A percentile compares a stretch with the other conserved stretches of the same genome.
Conservation (phyloP, 1,140 invertebrate genomes). For the Portunus trituberculatus region DNA sequence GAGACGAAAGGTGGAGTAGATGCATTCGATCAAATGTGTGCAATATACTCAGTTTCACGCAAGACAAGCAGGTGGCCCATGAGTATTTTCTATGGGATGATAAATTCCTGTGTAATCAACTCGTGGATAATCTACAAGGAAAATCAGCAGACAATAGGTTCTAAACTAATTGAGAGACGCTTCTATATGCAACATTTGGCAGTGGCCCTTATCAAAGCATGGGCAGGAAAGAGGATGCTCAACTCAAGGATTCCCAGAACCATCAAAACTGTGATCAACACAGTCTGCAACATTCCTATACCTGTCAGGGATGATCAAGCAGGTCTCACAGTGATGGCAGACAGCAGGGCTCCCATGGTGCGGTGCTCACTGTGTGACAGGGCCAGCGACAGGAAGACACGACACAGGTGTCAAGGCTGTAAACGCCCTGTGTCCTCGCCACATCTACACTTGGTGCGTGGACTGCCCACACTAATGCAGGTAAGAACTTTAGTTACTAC, state of each 20-base stretch:
- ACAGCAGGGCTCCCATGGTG: neutral
- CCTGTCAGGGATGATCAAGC: neutral
- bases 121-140: slow-evolving; percentile 71
- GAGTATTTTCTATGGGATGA: slow-evolving; percentile 76
- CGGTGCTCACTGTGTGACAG: slow-evolving; percentile 24
- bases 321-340: neutral
- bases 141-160: slow-evolving; percentile 40
- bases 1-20: slow-evolving; percentile 80
- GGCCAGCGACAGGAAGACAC: slow-evolving; percentile 45
- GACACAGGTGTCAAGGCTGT: slow-evolving; percentile 58
- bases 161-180: neutral
- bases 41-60: slow-evolving; percentile 62
- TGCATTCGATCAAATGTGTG: slow-evolving; percentile 79
- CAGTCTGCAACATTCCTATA: slow-evolving; percentile 40
- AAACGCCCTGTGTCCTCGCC: slow-evolving; percentile 16
- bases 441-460: slow-evolving; percentile 18
- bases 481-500: too few species aligned
- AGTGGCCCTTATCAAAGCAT: slow-evolving; percentile 37
- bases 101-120: slow-evolving; percentile 75
- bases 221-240: slow-evolving; percentile 9
- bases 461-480: too few species aligned
- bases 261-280: slow-evolving; percentile 44
- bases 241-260: too few species aligned
- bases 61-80: slow-evolving; percentile 77
- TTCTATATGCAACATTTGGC: slow-evolving; percentile 61